Base-by-base conservation (phyloP, 2,797 vertebrate genomes). In the Microhierax caerulescens region DNA sequence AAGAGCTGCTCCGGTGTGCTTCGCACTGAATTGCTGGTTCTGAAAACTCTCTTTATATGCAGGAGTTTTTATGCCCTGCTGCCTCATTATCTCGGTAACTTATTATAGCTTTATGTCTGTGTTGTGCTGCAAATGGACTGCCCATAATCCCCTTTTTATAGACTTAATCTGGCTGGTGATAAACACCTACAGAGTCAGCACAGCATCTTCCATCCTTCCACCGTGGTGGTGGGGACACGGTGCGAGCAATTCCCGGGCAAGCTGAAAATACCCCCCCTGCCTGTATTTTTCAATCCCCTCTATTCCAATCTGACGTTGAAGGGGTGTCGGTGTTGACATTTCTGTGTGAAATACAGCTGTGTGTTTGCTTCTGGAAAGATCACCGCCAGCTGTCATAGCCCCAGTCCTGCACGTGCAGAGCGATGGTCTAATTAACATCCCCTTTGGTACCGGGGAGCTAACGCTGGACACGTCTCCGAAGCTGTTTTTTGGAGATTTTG, bases 301-400 rank as follows among this genome's bases (percentile, higher is more conserved):
- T 61, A 8, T 51, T 94, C 50, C 74, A 75, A 2, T 34, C 65
- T 65, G 73, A 37, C 20, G 47, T 65, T 51, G 59, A 68, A 45
- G 36, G 48, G 56, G 48, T 41, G 45, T 5, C 75, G 70, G 32
- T 45, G 34, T 43, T 87, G 85, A 75, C 30, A 36, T 60, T 32
- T 18, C 68, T 64, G 63, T 25, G n/a, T 91, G 95, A 96, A 91
- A 88, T 87, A 77, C 92, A 69, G 69, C 50, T 4, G 85, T 41
- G 78, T 91, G 93, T 95, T 98, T 96, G 85, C 92, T 97, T 95
- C 96, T 97, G 72, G 83, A 96, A 98, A 96, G 95, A 95, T 97
- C 97, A 92, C 61, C 2, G 7, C 90, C 91, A 36, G 76, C 93
- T 97, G 83, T 69, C 50, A 32, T 17, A 5, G 94, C 95, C 81